A percentile compares a stretch with the other conserved stretches of the same genome.
Conservation (phyloP, 2,113 vertebrate genomes). For the Microcebus griseorufus region DNA sequence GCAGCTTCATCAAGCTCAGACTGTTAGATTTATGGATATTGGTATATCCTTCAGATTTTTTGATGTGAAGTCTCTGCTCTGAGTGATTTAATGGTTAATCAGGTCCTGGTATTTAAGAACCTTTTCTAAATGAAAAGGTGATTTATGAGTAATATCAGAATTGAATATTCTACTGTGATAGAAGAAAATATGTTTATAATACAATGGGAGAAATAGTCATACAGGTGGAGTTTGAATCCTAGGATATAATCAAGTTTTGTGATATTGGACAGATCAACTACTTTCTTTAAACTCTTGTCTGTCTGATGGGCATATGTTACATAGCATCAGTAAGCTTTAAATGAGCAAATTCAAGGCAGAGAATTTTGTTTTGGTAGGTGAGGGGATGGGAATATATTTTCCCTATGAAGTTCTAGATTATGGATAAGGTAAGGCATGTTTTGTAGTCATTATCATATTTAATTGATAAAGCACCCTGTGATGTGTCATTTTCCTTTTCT, state of each 20-base stretch:
- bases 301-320: neutral
- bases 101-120: neutral
- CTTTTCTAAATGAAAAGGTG: neutral
- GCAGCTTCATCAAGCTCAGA: neutral
- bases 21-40: neutral
- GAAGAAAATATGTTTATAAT: neutral
- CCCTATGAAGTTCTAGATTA: neutral
- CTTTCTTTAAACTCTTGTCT: neutral
- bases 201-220: neutral
- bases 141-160: neutral
- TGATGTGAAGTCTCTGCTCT: neutral
- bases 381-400: neutral
- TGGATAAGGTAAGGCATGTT: neutral
- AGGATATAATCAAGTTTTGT: neutral
- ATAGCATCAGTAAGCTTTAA: neutral
- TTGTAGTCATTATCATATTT: neutral
- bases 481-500: neutral
- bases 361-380: neutral
- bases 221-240: neutral
- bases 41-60: neutral
- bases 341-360: neutral
- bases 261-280: neutral
- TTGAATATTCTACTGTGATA: neutral
- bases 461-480: neutral
- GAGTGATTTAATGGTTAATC: neutral